Percentiles rank a stretch among this genome's conserved stretches.
Evolutionary conservation across 1,140 invertebrate species (phyloP).

Genomic region (Habropoda laboriosa): DNA sequence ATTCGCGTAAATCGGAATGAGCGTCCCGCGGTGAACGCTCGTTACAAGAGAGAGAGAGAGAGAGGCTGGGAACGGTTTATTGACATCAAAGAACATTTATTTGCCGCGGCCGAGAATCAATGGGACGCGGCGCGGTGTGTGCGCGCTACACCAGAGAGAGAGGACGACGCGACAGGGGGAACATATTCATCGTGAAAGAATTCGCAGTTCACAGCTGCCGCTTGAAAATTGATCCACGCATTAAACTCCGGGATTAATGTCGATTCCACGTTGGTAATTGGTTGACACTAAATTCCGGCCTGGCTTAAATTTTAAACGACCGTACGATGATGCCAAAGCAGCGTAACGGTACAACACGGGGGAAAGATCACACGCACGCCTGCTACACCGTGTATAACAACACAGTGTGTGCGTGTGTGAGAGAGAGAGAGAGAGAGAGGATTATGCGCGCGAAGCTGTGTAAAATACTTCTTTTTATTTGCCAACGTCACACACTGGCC

Average conservation of each 20-base stretch:
- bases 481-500: background rate
- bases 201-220: conserved; percentile 44
- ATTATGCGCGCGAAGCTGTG: conserved; percentile 30
- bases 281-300: conserved; percentile 46
- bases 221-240: conserved; percentile 59
- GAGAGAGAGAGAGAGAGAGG: too few relatives aligned
- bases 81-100: conserved; percentile 53
- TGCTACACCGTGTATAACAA: too few relatives aligned
- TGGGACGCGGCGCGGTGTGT: background rate
- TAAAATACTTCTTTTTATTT: conserved; percentile 52
- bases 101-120: conserved; percentile 50
- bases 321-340: conserved; percentile 11
- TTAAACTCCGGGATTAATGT: conserved; percentile 59
- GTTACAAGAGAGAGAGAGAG: too few relatives aligned
- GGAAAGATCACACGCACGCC: too few relatives aligned
- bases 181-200: conserved; percentile 41
- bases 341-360: too few relatives aligned
- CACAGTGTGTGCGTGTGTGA: too few relatives aligned
- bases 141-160: too few relatives aligned
- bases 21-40: background rate
- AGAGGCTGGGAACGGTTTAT: conserved; percentile 9
- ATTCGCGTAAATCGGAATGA: conserved; percentile 1
- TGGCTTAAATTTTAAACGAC: conserved; percentile 58
- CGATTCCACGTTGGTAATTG: conserved; percentile 56
- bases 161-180: too few relatives aligned